Base-by-base conservation (phyloP, 1,140 invertebrate genomes). In the Rhagoletis zephyria region DNA sequence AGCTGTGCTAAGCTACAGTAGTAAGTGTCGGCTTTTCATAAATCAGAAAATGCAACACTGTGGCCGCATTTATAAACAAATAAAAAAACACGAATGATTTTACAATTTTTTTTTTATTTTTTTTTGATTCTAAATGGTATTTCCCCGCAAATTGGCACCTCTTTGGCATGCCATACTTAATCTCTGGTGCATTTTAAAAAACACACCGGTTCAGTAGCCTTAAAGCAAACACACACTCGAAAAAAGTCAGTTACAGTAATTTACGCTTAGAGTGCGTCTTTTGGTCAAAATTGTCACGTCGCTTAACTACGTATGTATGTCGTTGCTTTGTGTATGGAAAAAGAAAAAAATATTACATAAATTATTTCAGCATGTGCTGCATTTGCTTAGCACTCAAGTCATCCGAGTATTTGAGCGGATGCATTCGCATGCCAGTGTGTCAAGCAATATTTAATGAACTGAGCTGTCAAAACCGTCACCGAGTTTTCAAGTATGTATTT, bases 361-460 rank as follows among this genome's bases (percentile, higher is more conserved):
- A 51, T 56, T 81, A 81, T 81, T 81, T 81, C 74, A 81, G 16
- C 48, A 30, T 81, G 74, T 30, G 48, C 48, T 56, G 45, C 45
- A 81, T 56, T 45, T 19, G 67, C 16, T 74, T 40, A 48, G 12
- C 5, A 14, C 67, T 74, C 4, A 10, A 56, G 30, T 16, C 14
- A 12, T n/a, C 5, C 48, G 16, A 30, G 30, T 30, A 30, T 30
- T 30, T 30, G 30, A 81, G 74, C 74, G 74, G 74, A 81, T 81
- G 74, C 74, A 56, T 81, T 81, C 74, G 16, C 74, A 81, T 56
- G 74, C 74, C 74, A 51, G n/a, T 19, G 45, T 81, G 74, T 81
- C 48, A 51, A 48, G 74, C 74, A 81, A 81, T 81, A 81, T 81
- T 81, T 81, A 56, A 81, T 56, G 74, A 81, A 81, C 74, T 81